phyloP scores from a whole-genome alignment of 2,113 vertebrate species.

The Progne subis region DNA sequence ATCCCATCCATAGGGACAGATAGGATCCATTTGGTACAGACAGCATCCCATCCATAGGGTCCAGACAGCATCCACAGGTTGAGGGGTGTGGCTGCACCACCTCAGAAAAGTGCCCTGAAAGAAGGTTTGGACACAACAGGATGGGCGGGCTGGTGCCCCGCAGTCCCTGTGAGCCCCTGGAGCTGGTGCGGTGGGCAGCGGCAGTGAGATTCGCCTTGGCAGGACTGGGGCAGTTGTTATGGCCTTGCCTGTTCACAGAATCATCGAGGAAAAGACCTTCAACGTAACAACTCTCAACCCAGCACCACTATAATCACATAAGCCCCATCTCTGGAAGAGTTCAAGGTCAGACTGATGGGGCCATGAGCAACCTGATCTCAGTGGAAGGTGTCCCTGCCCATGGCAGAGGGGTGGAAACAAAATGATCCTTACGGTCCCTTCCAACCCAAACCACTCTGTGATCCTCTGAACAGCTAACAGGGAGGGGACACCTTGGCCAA shows the following conservation, averaged over 20 bases:
- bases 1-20: background rate
- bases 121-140: background rate
- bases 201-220: background rate
- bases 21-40: too few species aligned
- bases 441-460: background rate
- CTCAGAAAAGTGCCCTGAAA: background rate
- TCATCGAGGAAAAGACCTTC: background rate
- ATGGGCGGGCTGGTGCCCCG: fast-evolving
- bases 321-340: background rate
- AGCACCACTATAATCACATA: background rate
- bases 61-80: too few species aligned
- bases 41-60: background rate
- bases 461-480: background rate
- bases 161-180: background rate
- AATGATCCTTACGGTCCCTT: background rate
- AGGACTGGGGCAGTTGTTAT: background rate
- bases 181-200: fast-evolving
- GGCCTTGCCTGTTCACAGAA: background rate
- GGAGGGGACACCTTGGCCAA: fast-evolving
- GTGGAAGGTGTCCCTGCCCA: background rate
- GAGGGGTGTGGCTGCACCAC: too few species aligned
- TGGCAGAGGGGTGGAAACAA: background rate
- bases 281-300: background rate
- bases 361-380: background rate
- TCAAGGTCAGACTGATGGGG: background rate